Evolutionary conservation across 2,888 invertebrate genomes (phyloP).

Genomic region (Brachyptera putata): DNA sequence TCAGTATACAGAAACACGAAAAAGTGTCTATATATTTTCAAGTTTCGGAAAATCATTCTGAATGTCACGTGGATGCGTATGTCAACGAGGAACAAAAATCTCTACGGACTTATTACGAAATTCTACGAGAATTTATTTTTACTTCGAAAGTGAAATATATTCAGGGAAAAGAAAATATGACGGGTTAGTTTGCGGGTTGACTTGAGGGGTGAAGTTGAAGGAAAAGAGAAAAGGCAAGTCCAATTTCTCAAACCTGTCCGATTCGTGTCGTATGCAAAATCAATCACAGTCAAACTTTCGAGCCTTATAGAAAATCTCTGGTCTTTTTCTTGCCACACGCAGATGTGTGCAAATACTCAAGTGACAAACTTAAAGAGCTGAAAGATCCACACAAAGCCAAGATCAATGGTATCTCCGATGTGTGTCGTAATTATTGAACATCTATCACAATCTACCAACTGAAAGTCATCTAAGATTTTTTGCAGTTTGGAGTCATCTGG

Average conservation of each 20-base stretch:
- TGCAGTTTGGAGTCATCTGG: conserved; percentile 6
- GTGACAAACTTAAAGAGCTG: not conserved
- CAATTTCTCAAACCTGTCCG: conserved; percentile 49
- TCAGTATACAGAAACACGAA: too few relatives aligned
- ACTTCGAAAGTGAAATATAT: conserved; percentile 5
- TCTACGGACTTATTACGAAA: conserved; percentile 8
- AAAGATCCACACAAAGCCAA: conserved; percentile 18
- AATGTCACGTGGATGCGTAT: too few relatives aligned
- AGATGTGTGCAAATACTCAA: conserved; percentile 1
- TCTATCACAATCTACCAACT: conserved; percentile 18
- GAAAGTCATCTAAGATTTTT: not conserved
- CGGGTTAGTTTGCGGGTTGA: conserved; percentile 24
- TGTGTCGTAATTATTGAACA: conserved; percentile 2
- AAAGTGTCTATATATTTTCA: too few relatives aligned
- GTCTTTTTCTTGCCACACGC: not conserved
- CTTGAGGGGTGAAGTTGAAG: conserved; percentile 18
- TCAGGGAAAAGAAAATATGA: conserved; percentile 22
- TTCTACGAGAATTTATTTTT: not conserved
- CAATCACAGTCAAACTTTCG: conserved; percentile 41
- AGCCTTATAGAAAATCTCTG: not conserved
- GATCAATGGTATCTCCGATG: not conserved
- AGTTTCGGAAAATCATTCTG: too few relatives aligned
- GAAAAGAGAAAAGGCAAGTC: conserved; percentile 39
- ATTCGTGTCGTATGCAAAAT: conserved; percentile 48
- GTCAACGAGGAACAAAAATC: not conserved